Evolutionary conservation across 64 coral and sea anemone genomes (phyloP).

Genomic region (Stichodactyla mertensii): DNA sequence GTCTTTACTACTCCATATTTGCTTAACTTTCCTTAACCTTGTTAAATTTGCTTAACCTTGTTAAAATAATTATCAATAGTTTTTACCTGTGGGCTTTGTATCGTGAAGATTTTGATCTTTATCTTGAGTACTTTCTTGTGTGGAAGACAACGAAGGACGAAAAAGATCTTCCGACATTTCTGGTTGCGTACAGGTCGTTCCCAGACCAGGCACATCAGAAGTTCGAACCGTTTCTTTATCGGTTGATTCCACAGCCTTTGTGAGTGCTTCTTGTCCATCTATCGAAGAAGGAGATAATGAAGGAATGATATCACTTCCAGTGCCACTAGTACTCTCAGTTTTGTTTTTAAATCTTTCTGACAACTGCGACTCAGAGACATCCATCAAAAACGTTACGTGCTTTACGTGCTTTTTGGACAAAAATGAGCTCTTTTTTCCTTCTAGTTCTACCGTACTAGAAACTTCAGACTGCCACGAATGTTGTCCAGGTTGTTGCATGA

Average conservation of each 20-base stretch:
- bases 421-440: neutral
- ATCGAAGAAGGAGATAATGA: conserved; percentile 78
- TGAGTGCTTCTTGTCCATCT: neutral
- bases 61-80: neutral
- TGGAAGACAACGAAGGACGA: neutral
- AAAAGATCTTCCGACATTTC: conserved; percentile 71
- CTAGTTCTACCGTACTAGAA: neutral
- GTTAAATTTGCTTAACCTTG: no score
- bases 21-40: no score
- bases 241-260: neutral
- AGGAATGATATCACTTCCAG: neutral
- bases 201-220: neutral
- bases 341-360: neutral
- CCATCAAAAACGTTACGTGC: neutral
- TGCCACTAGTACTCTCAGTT: neutral
- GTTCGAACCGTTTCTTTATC: neutral
- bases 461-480: neutral
- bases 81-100: neutral
- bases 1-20: no score
- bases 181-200: conserved; percentile 34
- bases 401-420: neutral
- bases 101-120: neutral
- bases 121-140: conserved; percentile 23
- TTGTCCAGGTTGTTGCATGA: neutral
- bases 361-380: neutral